Base-by-base conservation (phyloP, 1,140 invertebrate species). In the Matsumurasca onukii region DNA sequence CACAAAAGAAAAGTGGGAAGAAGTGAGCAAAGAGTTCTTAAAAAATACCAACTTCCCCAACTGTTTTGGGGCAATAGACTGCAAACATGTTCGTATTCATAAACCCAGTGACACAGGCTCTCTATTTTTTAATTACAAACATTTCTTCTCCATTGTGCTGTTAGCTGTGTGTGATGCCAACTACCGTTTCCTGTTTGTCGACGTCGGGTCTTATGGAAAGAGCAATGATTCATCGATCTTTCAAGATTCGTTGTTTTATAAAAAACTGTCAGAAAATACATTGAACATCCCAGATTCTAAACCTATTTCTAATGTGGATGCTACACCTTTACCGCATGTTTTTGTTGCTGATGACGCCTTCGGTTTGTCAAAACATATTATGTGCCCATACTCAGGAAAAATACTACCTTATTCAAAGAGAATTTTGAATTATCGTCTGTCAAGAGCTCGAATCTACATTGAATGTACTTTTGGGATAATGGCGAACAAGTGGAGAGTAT, bases 311-410 rank as follows among this genome's bases (percentile, higher is more conserved):
- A 57, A 59, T 15, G 31, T 52, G 9, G 57, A 61, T 17, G 29
- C 22, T 1, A 39, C 22, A 13, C 5, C 24, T n/a, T 25, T 64
- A 17, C 61, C 69, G 27, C 61, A 55, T 49, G 66, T 70, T 13
- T 29, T 70, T 39, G 12, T 70, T 2, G 80, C 74, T 15, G 82
- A 83, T 75, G 80, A 81, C 59, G 79, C 77, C 12, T 82, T 82
- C 71, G 73, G 73, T 3, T 63, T 82, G 34, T 72, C 74, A 59
- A 66, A 73, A 66, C 72, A 73, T 55, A 69, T 78, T 62, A 74
- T 79, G 75, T 70, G 74, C 61, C 79, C 77, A 25, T 70, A 61
- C 64, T 22, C 39, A 1, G 67, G 66, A 66, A 49, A 45, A 20
- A 5, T 52, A 39, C 66, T 71, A 9, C n/a, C 45, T 34, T 0